A percentile compares a stretch with the other conserved stretches of the same genome.
Evolutionary conservation across 2,888 invertebrate genomes (phyloP).

Genomic region (Sturmia bella): DNA sequence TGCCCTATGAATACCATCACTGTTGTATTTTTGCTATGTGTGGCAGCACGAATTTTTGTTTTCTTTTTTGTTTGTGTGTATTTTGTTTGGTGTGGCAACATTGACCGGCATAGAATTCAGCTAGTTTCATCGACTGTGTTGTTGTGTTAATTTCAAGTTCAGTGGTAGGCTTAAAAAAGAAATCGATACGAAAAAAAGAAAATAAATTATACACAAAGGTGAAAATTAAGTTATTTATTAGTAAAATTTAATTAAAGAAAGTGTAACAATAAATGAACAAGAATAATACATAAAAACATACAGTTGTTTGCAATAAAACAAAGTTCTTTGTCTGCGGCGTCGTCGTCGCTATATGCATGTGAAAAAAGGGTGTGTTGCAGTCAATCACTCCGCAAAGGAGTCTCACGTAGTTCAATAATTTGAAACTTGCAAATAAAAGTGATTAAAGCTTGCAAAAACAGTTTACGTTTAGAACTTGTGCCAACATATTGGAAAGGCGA

Average conservation of each 20-base stretch:
- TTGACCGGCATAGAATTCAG: constrained; percentile 56
- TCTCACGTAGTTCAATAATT: constrained; percentile 39
- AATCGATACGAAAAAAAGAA: constrained; percentile 58
- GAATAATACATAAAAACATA: background rate
- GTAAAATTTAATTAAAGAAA: constrained; percentile 29
- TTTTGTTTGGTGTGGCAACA: constrained; percentile 21
- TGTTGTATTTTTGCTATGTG: background rate
- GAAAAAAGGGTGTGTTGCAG: constrained; percentile 69
- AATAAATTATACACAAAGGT: constrained; percentile 64
- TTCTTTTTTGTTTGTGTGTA: constrained; percentile 1
- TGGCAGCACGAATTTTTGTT: constrained; percentile 2
- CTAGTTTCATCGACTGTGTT: constrained; percentile 45
- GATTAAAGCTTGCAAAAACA: background rate
- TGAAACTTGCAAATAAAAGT: constrained; percentile 21
- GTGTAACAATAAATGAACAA: constrained; percentile 29
- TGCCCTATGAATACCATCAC: background rate
- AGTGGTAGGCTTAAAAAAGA: constrained; percentile 63
- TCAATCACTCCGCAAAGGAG: constrained; percentile 42
- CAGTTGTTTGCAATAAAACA: constrained; percentile 32
- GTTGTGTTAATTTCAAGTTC: constrained; percentile 66
- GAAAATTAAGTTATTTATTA: constrained; percentile 60
- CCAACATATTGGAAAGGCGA: too few relatives aligned
- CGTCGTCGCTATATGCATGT: constrained; percentile 58
- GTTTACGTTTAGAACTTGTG: background rate
- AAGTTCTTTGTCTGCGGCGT: constrained; percentile 68